phyloP scores from a whole-genome alignment of 2,797 vertebrate species.

The Smutsia temminckii region DNA sequence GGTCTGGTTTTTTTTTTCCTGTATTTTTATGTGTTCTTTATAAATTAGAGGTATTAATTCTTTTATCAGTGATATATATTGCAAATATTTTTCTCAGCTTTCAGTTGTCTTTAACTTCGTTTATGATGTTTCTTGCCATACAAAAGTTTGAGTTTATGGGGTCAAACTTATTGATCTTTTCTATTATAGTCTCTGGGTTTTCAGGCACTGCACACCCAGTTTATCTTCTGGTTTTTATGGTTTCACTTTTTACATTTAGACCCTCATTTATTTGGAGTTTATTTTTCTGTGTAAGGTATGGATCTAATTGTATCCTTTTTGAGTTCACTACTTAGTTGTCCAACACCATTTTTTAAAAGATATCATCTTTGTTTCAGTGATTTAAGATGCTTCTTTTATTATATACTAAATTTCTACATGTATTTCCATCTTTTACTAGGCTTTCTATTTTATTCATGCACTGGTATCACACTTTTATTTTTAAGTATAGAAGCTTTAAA shows the following conservation, averaged over 20 bases:
- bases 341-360: background rate
- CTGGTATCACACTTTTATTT: background rate
- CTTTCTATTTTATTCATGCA: background rate
- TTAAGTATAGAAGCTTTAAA: background rate
- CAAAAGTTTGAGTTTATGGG: background rate
- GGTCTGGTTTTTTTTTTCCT: background rate
- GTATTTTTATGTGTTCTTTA: background rate
- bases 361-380: background rate
- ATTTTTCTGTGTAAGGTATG: background rate
- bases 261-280: background rate
- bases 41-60: background rate
- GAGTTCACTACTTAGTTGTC: background rate
- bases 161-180: slow-evolving; percentile 12
- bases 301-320: background rate
- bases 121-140: background rate
- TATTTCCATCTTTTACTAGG: slow-evolving; percentile 8
- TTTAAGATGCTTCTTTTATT: background rate
- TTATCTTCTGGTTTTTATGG: background rate
- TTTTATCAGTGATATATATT: background rate
- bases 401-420: background rate
- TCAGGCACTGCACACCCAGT: background rate
- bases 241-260: slow-evolving; percentile 22
- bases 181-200: background rate
- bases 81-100: slow-evolving; percentile 23
- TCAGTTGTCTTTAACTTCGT: background rate